phyloP scores from a whole-genome alignment of 1,140 invertebrate genomes.

The Calliphora vicina region DNA sequence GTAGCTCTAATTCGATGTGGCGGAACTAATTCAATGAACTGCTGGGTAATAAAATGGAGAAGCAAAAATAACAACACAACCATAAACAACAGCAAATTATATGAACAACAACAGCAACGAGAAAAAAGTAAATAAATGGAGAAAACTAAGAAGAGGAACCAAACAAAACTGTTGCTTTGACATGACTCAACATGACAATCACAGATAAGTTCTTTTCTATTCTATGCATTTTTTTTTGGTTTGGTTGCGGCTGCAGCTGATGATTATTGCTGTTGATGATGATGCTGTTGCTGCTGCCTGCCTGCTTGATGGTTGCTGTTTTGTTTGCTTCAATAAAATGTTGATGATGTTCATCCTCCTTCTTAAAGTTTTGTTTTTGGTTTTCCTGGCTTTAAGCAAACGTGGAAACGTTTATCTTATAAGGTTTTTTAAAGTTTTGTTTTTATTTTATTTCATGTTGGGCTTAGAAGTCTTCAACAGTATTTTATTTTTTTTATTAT shows the following conservation, averaged over 20 bases:
- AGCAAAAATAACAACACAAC: not conserved
- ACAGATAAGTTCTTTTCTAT: not conserved
- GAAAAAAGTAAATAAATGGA: not conserved
- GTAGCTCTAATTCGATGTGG: too few species aligned
- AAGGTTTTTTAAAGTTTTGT: not conserved
- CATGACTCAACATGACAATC: constrained; percentile 9
- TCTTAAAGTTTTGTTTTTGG: not conserved
- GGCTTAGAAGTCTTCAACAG: not conserved
- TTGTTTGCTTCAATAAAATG: not conserved
- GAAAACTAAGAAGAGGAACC: not conserved
- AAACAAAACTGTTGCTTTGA: constrained; percentile 12
- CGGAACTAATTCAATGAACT: too few species aligned
- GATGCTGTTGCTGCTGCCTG: not conserved
- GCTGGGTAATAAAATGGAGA: not conserved
- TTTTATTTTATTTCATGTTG: not conserved
- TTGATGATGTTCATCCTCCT: not conserved
- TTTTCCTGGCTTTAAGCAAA: constrained; percentile 1
- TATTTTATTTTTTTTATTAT: not conserved
- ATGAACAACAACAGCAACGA: not conserved
- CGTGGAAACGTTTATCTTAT: constrained; percentile 29
- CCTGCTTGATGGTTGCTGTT: too few species aligned
- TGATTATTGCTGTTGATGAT: not conserved
- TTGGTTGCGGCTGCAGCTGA: not conserved
- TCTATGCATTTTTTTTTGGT: not conserved
- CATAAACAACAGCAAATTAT: not conserved